Percentiles rank a stretch among this genome's conserved stretches.
These are phyloP conservation scores for Bubo scandiacus DNA, from an alignment of 2,113 vertebrate genomes.

Conservation along the genomic window DNA sequence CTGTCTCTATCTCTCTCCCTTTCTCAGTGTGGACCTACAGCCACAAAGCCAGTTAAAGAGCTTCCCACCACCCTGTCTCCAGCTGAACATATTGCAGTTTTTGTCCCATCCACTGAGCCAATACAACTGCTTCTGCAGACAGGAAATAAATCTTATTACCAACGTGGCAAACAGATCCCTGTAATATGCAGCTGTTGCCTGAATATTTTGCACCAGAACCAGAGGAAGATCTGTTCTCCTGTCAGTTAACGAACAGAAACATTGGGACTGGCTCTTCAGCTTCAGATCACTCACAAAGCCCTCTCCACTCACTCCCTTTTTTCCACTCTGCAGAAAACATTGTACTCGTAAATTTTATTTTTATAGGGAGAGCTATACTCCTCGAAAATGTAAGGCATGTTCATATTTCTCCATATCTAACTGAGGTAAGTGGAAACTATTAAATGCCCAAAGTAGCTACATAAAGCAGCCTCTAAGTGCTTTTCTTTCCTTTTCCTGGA, in stretches of 20 bases:
- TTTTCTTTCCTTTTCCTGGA: background rate
- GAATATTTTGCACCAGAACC: background rate
- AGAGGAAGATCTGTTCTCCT: background rate
- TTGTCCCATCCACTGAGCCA: background rate
- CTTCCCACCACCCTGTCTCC: background rate
- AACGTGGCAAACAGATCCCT: accelerated
- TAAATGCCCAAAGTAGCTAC: background rate
- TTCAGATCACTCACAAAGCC: background rate
- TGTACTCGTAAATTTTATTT: background rate
- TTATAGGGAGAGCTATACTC: background rate
- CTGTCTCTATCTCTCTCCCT: background rate
- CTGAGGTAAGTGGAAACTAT: background rate
- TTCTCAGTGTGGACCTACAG: background rate
- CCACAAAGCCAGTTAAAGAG: background rate
- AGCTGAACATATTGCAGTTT: background rate
- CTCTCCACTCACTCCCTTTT: background rate
- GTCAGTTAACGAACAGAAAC: background rate
- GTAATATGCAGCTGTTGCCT: background rate
- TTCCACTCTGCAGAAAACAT: background rate
- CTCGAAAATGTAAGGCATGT: background rate
- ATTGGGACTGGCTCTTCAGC: background rate
- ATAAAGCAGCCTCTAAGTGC: background rate
- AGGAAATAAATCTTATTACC: background rate
- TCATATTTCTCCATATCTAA: background rate
- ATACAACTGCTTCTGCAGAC: background rate